Evolutionary conservation across 92 coral and sea anemone species (phyloP), one percentile per base, ranked within the genome.

Genomic region (Epizoanthus fatuus): DNA sequence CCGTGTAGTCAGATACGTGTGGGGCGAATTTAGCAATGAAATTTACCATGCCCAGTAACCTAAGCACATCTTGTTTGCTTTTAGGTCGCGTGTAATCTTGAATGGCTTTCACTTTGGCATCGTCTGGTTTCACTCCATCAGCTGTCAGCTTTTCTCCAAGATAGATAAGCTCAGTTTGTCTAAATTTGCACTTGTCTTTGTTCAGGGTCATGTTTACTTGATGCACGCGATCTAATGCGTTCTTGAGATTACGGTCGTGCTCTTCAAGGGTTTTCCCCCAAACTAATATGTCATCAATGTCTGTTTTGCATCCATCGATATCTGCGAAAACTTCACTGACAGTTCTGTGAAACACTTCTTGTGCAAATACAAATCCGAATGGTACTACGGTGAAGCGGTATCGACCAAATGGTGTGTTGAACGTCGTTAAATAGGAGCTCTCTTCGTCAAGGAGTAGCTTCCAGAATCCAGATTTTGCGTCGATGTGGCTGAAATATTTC

Each of bases 261-360:
- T 92, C 93, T 16, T 88, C 84, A 1, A 86, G 7, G n/a, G 92
- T 92, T 12, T 51, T 22, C 15, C 95, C 95, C 90, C 93, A 89
- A 56, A 88, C 90, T 14, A 92, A 62, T 25, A 92, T 92, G 88
- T 92, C 93, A 52, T 92, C 93, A 16, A 92, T 86, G 67, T 89
- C 89, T 12, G 86, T 92, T 47, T 92, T 91, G 62, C 95, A 92
- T 3, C 93, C 86, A 7, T 72, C 19, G 22, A 88, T 69, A 62
- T 92, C 88, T 22, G 15, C 35, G 52, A 92, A 92, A 19, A 39
- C 37, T 32, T 92, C 88, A 51, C 25, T 22, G 69, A 91, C 79
- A 12, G 94, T 87, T 49, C 87, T 44, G 83, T 91, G 92, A 66
- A 91, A 89, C n/a, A 91, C 91, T 62, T 91, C 91, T 81, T 87